Conservation (phyloP, 2,888 invertebrate genomes). For the Chydorus sphaericus region DNA sequence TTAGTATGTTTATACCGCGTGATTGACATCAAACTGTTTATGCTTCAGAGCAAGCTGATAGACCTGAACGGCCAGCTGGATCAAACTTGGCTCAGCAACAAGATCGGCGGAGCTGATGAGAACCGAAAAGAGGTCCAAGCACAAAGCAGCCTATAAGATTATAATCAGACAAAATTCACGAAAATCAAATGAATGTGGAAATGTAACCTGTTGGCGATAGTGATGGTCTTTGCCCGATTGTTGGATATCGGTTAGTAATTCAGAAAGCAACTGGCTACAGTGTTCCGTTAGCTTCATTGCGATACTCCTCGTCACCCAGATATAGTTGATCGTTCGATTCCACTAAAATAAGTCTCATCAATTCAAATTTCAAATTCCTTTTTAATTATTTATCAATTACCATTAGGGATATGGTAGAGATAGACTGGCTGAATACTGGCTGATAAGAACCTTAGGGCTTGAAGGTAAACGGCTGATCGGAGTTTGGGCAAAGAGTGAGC, state of each 20-base stretch:
- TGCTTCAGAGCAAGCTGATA: constrained; percentile 66
- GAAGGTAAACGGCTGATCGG: constrained; percentile 51
- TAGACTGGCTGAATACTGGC: constrained; percentile 66
- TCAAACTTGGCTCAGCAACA: constrained; percentile 35
- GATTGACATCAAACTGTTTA: constrained; percentile 38
- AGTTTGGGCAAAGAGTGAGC: constrained; percentile 53
- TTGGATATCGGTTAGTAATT: constrained; percentile 53
- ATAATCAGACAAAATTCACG: constrained; percentile 8
- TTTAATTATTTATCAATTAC: constrained; percentile 28
- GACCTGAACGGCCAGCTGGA: constrained; percentile 56
- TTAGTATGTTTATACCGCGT: constrained; percentile 29
- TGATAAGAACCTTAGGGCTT: constrained; percentile 60
- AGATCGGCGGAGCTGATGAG: constrained; percentile 30
- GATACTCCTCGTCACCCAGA: constrained; percentile 73
- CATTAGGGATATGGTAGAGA: constrained; percentile 71
- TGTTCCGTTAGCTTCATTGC: constrained; percentile 62
- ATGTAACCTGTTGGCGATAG: constrained; percentile 42
- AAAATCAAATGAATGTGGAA: constrained; percentile 5
- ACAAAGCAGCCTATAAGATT: constrained; percentile 40
- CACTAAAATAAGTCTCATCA: constrained; percentile 39
- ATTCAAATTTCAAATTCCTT: background rate
- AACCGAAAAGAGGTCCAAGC: constrained; percentile 42
- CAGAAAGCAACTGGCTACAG: constrained; percentile 58
- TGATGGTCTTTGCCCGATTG: constrained; percentile 48
- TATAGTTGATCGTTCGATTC: constrained; percentile 87